These are phyloP conservation scores for Irena cyanogastra DNA, from an alignment of 2,113 vertebrate species.

Conservation along the genomic window DNA sequence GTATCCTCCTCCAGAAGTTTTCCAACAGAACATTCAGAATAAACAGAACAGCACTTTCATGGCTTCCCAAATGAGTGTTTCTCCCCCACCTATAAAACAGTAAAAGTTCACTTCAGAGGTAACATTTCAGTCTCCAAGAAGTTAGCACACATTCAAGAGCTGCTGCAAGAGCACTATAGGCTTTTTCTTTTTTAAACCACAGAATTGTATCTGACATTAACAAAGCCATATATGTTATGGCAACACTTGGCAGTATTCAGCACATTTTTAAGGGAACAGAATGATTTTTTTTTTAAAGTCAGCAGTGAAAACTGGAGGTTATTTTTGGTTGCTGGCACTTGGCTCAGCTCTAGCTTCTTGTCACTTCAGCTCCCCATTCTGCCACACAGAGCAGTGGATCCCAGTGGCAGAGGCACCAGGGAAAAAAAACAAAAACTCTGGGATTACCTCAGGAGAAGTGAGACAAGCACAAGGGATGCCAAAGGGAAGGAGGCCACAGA, in stretches of 20 bases:
- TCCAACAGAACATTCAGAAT: background rate
- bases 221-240: background rate
- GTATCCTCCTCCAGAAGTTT: background rate
- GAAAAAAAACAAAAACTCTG: background rate
- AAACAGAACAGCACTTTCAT: background rate
- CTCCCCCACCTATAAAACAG: background rate
- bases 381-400: background rate
- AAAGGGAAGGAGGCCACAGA: background rate
- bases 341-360: background rate
- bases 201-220: background rate
- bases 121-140: background rate
- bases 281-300: background rate
- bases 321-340: constrained; percentile 18
- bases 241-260: background rate
- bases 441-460: background rate
- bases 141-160: background rate
- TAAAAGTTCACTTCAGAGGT: background rate
- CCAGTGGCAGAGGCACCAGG: background rate
- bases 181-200: background rate
- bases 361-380: background rate
- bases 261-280: background rate
- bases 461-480: background rate
- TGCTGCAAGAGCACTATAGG: background rate
- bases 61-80: background rate
- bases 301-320: background rate